Conservation (phyloP, 2,113 vertebrate genomes). For the Gavia stellata region DNA sequence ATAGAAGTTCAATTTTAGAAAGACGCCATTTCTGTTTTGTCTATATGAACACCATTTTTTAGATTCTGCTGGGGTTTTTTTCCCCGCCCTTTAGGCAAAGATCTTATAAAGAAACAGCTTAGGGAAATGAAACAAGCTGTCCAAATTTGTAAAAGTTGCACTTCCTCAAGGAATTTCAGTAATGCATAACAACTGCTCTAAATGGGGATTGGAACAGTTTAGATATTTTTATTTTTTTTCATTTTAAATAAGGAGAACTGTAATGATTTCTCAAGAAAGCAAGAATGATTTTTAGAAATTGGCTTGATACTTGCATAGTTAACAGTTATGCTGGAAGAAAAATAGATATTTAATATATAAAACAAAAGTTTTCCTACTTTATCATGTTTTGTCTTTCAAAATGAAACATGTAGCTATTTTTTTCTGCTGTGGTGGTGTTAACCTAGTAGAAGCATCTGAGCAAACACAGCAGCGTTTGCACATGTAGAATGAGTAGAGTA, state of each 20-base stretch:
- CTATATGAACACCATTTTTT: background rate
- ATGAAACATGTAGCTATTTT: background rate
- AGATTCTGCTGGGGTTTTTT: background rate
- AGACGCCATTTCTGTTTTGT: background rate
- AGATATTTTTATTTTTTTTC: background rate
- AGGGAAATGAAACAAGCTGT: slow-evolving; percentile 53
- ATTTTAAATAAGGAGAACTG: background rate
- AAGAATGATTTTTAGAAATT: background rate
- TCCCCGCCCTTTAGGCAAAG: background rate
- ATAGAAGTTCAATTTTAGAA: background rate
- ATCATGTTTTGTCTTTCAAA: background rate
- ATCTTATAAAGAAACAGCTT: background rate
- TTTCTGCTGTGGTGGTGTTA: background rate
- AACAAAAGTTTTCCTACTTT: background rate
- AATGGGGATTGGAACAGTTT: slow-evolving; percentile 20
- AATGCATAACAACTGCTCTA: slow-evolving; percentile 37
- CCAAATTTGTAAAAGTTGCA: slow-evolving; percentile 46
- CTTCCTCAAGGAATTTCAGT: slow-evolving; percentile 61
- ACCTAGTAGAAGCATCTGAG: background rate
- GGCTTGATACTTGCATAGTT: background rate
- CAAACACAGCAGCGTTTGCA: background rate
- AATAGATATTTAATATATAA: background rate
- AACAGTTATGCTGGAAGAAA: background rate
- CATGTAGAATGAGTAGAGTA: background rate
- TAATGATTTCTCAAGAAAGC: background rate